phyloP scores from a whole-genome alignment of 2,888 invertebrate genomes.

The Mimas tiliae region DNA sequence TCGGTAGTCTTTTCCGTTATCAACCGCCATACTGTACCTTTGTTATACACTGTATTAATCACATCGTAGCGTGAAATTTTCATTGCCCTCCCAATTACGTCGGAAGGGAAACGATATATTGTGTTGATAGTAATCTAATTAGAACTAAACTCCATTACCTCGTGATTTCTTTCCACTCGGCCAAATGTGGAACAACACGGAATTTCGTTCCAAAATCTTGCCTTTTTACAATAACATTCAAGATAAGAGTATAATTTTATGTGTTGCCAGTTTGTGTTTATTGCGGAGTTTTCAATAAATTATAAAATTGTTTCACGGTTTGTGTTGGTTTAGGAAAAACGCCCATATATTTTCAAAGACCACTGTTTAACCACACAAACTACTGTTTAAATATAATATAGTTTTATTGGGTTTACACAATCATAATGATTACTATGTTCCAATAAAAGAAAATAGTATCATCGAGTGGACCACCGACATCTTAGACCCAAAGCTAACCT shows the following conservation, averaged over 20 bases:
- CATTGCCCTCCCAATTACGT: conserved; percentile 52
- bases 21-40: conserved; percentile 9
- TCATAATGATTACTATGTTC: not conserved
- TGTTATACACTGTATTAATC: conserved; percentile 8
- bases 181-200: conserved; percentile 28
- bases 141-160: conserved; percentile 50
- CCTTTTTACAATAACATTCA: conserved; percentile 19
- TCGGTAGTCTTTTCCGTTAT: too few species aligned
- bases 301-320: not conserved
- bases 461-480: too few species aligned
- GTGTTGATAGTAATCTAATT: conserved; percentile 61
- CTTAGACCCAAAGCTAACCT: too few species aligned
- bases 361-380: not conserved
- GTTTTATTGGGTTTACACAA: not conserved
- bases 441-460: too few species aligned
- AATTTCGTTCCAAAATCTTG: conserved; percentile 26
- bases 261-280: not conserved
- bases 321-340: not conserved
- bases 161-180: conserved; percentile 45
- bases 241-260: conserved; percentile 21
- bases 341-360: not conserved
- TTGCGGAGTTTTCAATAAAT: not conserved
- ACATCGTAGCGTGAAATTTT: conserved; percentile 58
- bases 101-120: conserved; percentile 58
- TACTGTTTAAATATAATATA: not conserved